Conservation (phyloP, 64 coral and sea anemone species). For the Cladopsammia gracilis region DNA sequence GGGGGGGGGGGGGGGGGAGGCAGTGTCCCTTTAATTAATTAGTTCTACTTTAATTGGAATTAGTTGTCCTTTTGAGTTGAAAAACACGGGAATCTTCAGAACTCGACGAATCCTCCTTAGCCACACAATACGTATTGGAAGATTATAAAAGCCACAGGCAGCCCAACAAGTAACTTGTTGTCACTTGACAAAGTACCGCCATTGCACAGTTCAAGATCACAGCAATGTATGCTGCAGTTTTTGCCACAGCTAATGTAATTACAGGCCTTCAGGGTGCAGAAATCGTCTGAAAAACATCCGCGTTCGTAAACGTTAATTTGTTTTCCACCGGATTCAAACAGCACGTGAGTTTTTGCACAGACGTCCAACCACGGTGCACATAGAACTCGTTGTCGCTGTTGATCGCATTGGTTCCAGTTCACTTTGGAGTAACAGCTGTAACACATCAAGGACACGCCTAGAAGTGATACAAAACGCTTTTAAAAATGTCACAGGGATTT, state of each 20-base stretch:
- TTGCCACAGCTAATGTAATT: constrained; percentile 3
- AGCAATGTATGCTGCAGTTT: neutral
- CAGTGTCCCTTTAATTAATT: too few relatives aligned
- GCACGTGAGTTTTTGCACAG: neutral
- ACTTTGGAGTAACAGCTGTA: constrained; percentile 3
- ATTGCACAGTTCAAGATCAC: constrained; percentile 24
- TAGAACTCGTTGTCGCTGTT: neutral
- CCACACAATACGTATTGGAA: too few relatives aligned
- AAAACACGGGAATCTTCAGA: too few relatives aligned
- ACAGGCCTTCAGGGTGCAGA: constrained; percentile 15
- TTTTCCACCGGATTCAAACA: neutral
- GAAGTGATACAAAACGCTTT: neutral
- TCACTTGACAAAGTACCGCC: neutral
- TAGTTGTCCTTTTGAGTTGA: too few relatives aligned
- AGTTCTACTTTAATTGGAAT: too few relatives aligned
- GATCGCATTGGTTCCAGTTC: constrained; percentile 8
- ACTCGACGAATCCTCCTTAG: too few relatives aligned
- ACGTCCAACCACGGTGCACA: constrained; percentile 18
- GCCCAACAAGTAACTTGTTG: neutral
- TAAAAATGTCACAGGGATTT: too few relatives aligned
- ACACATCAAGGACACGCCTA: constrained; percentile 22
- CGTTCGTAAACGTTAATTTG: constrained; percentile 3
- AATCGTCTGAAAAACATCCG: constrained; percentile 3
- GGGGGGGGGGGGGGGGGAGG: too few relatives aligned
- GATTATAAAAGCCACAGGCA: neutral